phyloP scores from a whole-genome alignment of 2,797 vertebrate species.

The Acestrorhynchus altus region DNA sequence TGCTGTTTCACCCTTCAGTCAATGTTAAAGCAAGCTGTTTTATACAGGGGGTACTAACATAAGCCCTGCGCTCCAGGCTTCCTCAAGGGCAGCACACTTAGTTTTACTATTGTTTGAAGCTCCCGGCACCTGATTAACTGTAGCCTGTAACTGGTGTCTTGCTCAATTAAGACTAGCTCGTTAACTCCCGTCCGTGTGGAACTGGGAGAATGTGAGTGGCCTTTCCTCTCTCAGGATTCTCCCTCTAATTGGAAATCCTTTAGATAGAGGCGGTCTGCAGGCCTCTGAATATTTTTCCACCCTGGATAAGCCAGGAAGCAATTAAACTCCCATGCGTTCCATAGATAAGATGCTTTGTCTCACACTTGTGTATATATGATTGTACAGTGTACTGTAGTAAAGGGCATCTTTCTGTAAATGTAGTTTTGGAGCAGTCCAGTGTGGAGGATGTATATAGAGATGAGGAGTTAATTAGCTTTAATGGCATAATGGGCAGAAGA shows the following conservation, averaged over 20 bases:
- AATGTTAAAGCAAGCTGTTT: neutral
- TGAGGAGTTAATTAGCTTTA: slow-evolving; percentile 39
- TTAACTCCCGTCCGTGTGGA: slow-evolving; percentile 70
- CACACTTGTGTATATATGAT: neutral
- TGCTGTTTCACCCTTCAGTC: neutral
- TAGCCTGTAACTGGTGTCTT: slow-evolving; percentile 62
- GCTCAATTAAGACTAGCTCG: slow-evolving; percentile 76
- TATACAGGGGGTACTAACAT: neutral
- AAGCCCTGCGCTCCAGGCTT: slow-evolving; percentile 10
- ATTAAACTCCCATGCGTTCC: slow-evolving; percentile 44
- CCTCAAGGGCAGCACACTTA: neutral
- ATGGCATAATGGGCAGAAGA: slow-evolving; percentile 51
- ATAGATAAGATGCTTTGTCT: slow-evolving; percentile 45
- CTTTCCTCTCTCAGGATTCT: slow-evolving; percentile 72
- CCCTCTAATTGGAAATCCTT: slow-evolving; percentile 73
- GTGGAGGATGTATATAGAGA: neutral
- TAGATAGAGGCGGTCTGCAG: slow-evolving; percentile 65
- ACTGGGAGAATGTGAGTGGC: slow-evolving; percentile 61
- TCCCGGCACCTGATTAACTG: slow-evolving; percentile 69
- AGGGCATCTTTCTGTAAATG: slow-evolving; percentile 6
- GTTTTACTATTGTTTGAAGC: slow-evolving; percentile 47
- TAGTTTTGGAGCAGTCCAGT: neutral
- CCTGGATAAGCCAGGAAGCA: slow-evolving; percentile 69
- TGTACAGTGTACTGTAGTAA: neutral
- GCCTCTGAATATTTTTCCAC: slow-evolving; percentile 65